Evolutionary conservation across 2,113 vertebrate species (phyloP).

Genomic region (Saccopteryx leptura): DNA sequence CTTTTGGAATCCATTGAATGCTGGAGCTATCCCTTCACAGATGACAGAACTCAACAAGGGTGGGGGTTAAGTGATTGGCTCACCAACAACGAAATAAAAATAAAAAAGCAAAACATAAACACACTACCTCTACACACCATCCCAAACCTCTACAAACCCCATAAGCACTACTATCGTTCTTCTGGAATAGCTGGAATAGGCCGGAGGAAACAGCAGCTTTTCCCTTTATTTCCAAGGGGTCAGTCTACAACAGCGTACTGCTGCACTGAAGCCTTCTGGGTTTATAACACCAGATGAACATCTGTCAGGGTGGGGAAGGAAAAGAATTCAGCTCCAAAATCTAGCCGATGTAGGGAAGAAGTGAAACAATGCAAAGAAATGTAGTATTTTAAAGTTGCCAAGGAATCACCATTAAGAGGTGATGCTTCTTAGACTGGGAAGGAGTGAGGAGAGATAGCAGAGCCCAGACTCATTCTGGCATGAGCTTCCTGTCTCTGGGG

Average conservation of each 20-base stretch:
- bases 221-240: not conserved
- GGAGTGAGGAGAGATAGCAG: not conserved
- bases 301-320: not conserved
- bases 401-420: not conserved
- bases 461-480: not conserved
- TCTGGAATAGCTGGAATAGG: not conserved
- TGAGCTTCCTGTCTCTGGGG: not conserved
- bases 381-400: not conserved
- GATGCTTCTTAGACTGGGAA: not conserved
- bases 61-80: not conserved
- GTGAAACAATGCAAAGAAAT: slow-evolving; percentile 32
- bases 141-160: not conserved
- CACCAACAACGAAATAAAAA: not conserved
- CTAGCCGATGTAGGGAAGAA: not conserved
- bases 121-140: too few species aligned
- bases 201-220: not conserved
- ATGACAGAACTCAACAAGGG: not conserved
- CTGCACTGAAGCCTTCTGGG: not conserved
- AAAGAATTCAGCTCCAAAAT: slow-evolving; percentile 1
- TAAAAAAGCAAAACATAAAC: not conserved
- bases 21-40: slow-evolving; percentile 1
- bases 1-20: slow-evolving; percentile 8
- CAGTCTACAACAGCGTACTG: not conserved
- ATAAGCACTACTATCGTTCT: not conserved
- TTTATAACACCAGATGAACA: not conserved